phyloP scores from a whole-genome alignment of 2,888 invertebrate genomes.

The Eristalis arbustorum region DNA sequence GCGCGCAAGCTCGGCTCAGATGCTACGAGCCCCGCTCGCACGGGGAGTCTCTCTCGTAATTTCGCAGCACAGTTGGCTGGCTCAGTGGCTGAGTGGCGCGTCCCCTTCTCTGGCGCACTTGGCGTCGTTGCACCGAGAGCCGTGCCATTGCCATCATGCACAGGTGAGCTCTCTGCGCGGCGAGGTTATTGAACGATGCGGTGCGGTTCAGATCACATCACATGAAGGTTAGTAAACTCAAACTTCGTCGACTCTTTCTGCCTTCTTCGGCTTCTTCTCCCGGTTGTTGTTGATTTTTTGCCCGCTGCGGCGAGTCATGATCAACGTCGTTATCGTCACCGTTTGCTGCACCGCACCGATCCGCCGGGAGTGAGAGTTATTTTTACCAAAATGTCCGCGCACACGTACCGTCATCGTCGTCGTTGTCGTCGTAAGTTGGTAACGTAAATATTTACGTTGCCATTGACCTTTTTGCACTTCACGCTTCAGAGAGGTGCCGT shows the following conservation, averaged over 20 bases:
- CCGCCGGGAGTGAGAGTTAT: conserved; percentile 62
- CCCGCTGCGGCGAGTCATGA: not conserved
- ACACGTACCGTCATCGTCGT: not conserved
- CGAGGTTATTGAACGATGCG: conserved; percentile 67
- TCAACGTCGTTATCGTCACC: conserved; percentile 22
- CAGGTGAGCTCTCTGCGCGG: conserved; percentile 51
- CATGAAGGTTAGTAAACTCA: conserved; percentile 68
- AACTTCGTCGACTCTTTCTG: not conserved
- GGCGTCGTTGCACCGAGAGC: conserved; percentile 38
- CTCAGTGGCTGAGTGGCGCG: too few relatives aligned
- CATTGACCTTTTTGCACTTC: conserved; percentile 57
- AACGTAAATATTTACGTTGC: conserved; percentile 62
- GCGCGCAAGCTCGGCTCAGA: conserved; percentile 46
- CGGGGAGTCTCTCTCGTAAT: not conserved
- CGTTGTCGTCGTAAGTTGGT: not conserved
- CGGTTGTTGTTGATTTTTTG: not conserved
- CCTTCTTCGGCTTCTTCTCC: not conserved
- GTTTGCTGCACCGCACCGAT: conserved; percentile 5
- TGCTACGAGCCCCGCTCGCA: conserved; percentile 48
- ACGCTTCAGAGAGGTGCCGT: not conserved
- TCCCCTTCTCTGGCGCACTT: conserved; percentile 10
- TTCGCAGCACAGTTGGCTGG: conserved; percentile 18
- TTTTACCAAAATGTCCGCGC: conserved; percentile 49
- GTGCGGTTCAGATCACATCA: conserved; percentile 66
- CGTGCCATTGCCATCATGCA: conserved; percentile 35